Conservation (phyloP, 2,888 invertebrate genomes). For the Fabriciana adippe region DNA sequence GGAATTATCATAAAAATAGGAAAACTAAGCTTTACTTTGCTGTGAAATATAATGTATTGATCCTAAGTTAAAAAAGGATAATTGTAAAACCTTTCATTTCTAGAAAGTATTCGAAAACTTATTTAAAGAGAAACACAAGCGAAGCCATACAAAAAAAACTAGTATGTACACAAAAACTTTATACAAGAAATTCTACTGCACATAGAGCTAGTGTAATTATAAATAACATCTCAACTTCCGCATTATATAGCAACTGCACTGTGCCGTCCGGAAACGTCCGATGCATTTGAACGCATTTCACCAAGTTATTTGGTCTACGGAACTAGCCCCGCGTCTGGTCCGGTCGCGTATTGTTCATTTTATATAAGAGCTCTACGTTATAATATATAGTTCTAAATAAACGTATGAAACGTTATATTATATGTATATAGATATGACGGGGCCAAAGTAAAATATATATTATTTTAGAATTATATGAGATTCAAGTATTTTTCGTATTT, state of each 20-base stretch:
- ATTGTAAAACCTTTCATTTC: too few relatives aligned
- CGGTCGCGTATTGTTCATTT: conserved; percentile 25
- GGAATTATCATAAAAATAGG: too few relatives aligned
- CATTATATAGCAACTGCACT: conserved; percentile 40
- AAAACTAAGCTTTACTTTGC: too few relatives aligned
- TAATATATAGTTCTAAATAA: too few relatives aligned
- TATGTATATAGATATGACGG: too few relatives aligned
- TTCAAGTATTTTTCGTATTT: too few relatives aligned
- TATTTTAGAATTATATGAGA: too few relatives aligned
- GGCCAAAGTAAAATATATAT: too few relatives aligned
- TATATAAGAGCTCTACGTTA: conserved; percentile 1
- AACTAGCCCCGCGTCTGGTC: conserved; percentile 41
- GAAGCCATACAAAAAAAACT: not conserved
- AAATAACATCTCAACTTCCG: conserved; percentile 41
- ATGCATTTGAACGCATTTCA: conserved; percentile 65
- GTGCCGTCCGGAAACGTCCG: conserved; percentile 53
- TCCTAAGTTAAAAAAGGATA: too few relatives aligned
- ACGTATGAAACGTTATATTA: too few relatives aligned
- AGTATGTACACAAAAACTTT: not conserved
- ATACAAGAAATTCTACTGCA: not conserved
- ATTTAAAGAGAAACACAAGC: not conserved
- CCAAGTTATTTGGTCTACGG: conserved; percentile 54
- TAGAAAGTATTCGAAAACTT: not conserved
- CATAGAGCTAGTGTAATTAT: conserved; percentile 17
- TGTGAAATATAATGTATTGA: too few relatives aligned